These are phyloP conservation scores for Orussus abietinus DNA, from an alignment of 1,140 invertebrate species.

Conservation along the genomic window DNA sequence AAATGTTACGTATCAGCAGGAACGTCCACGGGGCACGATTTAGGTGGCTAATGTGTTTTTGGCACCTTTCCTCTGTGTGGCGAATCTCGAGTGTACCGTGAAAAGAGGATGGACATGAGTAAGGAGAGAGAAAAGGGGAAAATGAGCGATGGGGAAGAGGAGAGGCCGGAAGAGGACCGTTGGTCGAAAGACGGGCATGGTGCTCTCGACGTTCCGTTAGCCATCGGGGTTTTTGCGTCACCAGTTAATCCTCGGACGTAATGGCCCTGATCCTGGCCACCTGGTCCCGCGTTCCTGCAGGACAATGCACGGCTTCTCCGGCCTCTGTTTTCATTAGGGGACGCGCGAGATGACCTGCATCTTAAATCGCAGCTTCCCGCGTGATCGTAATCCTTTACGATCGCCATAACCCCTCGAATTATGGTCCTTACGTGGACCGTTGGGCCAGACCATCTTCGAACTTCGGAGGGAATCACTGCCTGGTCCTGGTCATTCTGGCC, in stretches of 20 bases:
- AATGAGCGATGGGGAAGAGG: not conserved
- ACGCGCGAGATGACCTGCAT: slow-evolving; percentile 26
- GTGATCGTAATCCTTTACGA: slow-evolving; percentile 1
- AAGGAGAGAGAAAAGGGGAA: slow-evolving; percentile 7
- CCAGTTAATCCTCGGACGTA: slow-evolving; percentile 41
- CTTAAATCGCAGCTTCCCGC: slow-evolving; percentile 15
- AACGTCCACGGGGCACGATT: no score
- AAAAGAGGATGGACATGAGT: slow-evolving; percentile 1
- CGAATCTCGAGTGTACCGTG: no score
- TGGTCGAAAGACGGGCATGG: slow-evolving; percentile 26
- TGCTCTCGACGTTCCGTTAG: slow-evolving; percentile 34
- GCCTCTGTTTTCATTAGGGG: slow-evolving; percentile 26
- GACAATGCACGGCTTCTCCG: slow-evolving; percentile 30
- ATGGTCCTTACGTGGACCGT: no score
- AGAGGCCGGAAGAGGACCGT: slow-evolving; percentile 16
- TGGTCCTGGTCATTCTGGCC: no score
- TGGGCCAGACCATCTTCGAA: no score
- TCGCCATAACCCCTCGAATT: not conserved
- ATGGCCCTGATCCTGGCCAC: slow-evolving; percentile 37
- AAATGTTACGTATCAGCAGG: no score
- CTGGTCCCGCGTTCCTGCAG: slow-evolving; percentile 31
- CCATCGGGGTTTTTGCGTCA: slow-evolving; percentile 41
- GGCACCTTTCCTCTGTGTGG: no score
- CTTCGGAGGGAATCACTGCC: no score
- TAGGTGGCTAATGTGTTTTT: no score